phyloP scores from a whole-genome alignment of 2,888 invertebrate genomes.

The Smittia aterrima region DNA sequence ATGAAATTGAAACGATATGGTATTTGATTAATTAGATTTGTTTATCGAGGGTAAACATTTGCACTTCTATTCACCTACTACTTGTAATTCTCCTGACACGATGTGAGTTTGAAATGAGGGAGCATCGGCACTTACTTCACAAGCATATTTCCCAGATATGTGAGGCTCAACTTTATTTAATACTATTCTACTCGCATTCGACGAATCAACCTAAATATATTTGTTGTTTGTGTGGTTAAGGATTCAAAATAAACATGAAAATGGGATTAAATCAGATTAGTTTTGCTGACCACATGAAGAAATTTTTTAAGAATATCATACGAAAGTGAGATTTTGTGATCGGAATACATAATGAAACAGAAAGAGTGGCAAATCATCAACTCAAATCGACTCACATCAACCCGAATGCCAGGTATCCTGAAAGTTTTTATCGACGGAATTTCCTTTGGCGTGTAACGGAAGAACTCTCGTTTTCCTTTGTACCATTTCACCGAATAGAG shows the following conservation, averaged over 20 bases:
- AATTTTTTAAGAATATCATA: background rate
- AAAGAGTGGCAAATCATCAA: background rate
- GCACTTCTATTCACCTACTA: conserved; percentile 49
- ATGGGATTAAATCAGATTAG: conserved; percentile 23
- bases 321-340: background rate
- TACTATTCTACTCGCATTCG: conserved; percentile 52
- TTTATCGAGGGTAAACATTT: background rate
- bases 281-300: conserved; percentile 10
- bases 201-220: conserved; percentile 43
- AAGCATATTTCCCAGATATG: conserved; percentile 52
- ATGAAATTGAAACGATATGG: background rate
- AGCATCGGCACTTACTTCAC: conserved; percentile 54
- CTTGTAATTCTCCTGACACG: conserved; percentile 52
- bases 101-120: conserved; percentile 53
- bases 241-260: conserved; percentile 7
- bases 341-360: conserved; percentile 4
- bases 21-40: conserved; percentile 29
- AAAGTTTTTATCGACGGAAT: conserved; percentile 56
- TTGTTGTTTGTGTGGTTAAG: background rate
- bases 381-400: conserved; percentile 57
- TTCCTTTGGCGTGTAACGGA: conserved; percentile 58
- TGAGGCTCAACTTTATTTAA: conserved; percentile 50
- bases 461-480: conserved; percentile 58
- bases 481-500: conserved; percentile 61
- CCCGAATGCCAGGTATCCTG: conserved; percentile 53